Evolutionary conservation across 2,797 vertebrate genomes (phyloP), one percentile per base, ranked within the genome.

Genomic region (Rhadinocentrus ornatus): DNA sequence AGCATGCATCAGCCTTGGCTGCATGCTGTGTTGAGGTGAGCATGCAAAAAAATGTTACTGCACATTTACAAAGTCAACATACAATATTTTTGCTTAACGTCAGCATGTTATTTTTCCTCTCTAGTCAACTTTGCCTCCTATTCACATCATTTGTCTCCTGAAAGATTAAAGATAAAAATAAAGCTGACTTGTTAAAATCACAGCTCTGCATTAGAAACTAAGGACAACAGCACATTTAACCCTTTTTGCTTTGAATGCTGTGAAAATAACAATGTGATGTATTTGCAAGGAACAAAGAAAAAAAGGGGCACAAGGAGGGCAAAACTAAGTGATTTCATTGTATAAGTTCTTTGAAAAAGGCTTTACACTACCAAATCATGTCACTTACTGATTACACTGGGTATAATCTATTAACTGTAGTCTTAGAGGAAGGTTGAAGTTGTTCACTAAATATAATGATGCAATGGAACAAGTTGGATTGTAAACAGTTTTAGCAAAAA

Each of bases 311-410:
- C 18, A 16, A 48, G 41, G 26, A 24, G 11, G 56, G 56, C 34
- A 65, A 57, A 53, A 67, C 32, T 18, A 24, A 16, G 60, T 31
- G n/a, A 67, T 77, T 82, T 61, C 69, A 46, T 68, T 81, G 72
- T 34, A 72, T 31, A 67, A 57, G 18, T 41, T 35, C 41, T 66
- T 18, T 60, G 59, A 84, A 78, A 68, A 85, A 82, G 35, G 56
- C 62, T 63, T 77, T 75, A 56, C 62, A 71, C 62, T 73, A 61
- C 77, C 54, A 73, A 62, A 83, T 81, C 20, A 75, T 75, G 71
- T 73, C 53, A 31, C 24, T 18, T 24, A 27, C 13, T 73, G 48
- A 82, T 86, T 81, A 12, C 1, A 29, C 56, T 53, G n/a, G 29
- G 29, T 58, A 52, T 6, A 41, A 18, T 44, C 6, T 20, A 9